Evolutionary conservation across 2,888 invertebrate genomes (phyloP).

Genomic region (Parnassius apollo): DNA sequence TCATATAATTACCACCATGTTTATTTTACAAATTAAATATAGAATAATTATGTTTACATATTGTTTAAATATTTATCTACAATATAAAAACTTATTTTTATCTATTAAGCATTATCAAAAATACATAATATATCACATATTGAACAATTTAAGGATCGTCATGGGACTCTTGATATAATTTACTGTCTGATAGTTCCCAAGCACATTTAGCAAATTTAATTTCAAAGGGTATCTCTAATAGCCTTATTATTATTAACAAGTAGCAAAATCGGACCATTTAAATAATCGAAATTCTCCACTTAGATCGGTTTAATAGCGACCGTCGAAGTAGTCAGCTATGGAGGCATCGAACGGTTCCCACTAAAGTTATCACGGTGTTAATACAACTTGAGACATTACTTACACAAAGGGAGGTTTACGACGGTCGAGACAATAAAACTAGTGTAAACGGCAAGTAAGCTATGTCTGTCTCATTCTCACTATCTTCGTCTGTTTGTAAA

Average conservation of each 20-base stretch:
- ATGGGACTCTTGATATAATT: slow-evolving; percentile 56
- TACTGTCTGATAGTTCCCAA: slow-evolving; percentile 58
- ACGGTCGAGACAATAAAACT: slow-evolving; percentile 75
- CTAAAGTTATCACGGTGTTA: slow-evolving; percentile 72
- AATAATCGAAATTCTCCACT: slow-evolving; percentile 69
- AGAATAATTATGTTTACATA: no score
- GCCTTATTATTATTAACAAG: slow-evolving; percentile 56
- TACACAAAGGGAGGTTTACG: slow-evolving; percentile 67
- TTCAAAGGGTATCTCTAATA: slow-evolving; percentile 56
- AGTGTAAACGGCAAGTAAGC: slow-evolving; percentile 74
- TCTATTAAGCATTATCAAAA: no score
- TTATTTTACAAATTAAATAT: no score
- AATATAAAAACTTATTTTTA: no score
- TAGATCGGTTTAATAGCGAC: slow-evolving; percentile 60
- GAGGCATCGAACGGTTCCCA: slow-evolving; percentile 42
- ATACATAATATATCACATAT: no score
- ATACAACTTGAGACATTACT: slow-evolving; percentile 72
- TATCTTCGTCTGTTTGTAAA: slow-evolving; percentile 7
- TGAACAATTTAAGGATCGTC: slow-evolving; percentile 9
- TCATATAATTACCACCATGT: no score
- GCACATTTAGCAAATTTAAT: slow-evolving; percentile 62
- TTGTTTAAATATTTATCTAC: no score
- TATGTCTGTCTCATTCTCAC: slow-evolving; percentile 55
- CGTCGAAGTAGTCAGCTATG: slow-evolving; percentile 48
- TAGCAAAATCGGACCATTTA: slow-evolving; percentile 61